Base-by-base conservation (phyloP, 2,888 invertebrate species). In the Sacculina carcini region DNA sequence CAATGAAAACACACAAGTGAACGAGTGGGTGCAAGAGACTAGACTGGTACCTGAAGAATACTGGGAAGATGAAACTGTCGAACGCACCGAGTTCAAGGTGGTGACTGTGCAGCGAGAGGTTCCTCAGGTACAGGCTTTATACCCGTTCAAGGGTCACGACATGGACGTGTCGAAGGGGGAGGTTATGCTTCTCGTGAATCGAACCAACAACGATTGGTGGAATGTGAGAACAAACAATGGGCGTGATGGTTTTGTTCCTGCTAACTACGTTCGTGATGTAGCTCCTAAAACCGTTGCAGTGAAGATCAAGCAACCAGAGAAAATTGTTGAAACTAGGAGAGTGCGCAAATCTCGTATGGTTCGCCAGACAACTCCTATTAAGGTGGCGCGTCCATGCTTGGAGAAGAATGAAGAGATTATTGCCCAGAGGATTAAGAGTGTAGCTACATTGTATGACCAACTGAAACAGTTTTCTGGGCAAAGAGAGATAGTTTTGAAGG, bases 131-230 rank as follows among this genome's bases (percentile, higher is more conserved):
- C 65, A 64, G 55, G 68, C 68, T 10, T 69, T 85, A 48, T 94
- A 92, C 68, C 78, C 83, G 14, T 96, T 90, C 71, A 78, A 74
- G 51, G 92, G 92, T 0, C 85, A 89, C 61, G 90, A 89, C 46
- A 84, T 92, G 71, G 76, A 77, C 48, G 84, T 90, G 75, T 73
- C 73, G 51, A 94, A 92, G 66, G 86, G 86, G 51, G 90, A 94
- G 68, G 72, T 78, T 2, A 84, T 96, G 83, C 79, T 87, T 61
- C 71, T 98, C 1, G 73, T 96, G 56, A 86, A 82, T 63, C 89
- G 89, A 68, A 90, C 87, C 7, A 96, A 94, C 67, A 78, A 81
- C 0, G 98, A 98, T 65, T 96, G 96, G 96, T 98, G 98, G 98
- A 86, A 86, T 60, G 85, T 94, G n/a, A 73, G 89, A 14, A 87